Base-by-base conservation (phyloP, 2,888 invertebrate genomes). In the Acanthoscelides obtectus region DNA sequence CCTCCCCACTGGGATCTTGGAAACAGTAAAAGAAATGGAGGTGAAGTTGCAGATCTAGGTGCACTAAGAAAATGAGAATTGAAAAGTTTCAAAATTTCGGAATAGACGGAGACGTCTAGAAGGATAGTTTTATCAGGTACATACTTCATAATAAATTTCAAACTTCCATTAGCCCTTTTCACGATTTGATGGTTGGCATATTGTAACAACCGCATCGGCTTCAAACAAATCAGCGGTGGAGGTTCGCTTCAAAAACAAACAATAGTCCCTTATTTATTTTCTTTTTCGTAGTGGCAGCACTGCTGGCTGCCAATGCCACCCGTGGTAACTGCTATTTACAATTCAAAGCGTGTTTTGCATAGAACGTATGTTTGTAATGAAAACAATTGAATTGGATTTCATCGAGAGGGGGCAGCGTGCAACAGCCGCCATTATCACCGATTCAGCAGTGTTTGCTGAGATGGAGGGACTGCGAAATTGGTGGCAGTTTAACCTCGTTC, bases 281-380 rank as follows among this genome's bases (percentile, higher is more conserved):
- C 71, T 70, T 71, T 68, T 70, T 70, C 68, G 70, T 71, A 68
- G 70, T 22, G 67, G 67, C 64, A 72, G 70, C 72, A 69, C 72
- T 45, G 45, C 45, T 17, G 45, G 45, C 45, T 17, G 45, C 45
- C 45, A 45, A 45, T 45, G 17, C 45, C 45, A 45, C 45, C 45
- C 45, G 45, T 45, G 45, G 45, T 45, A 45, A 45, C 45, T 17
- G 45, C 45, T 70, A 73, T 72, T 75, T 72, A 75, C 70, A 73
- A 75, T 75, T 75, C 75, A 73, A 72, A 74, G 70, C 73, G 69
- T 75, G 73, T 73, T 73, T 75, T 71, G 71, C 71, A 72, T 73
- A 64, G 73, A 72, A 67, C 73, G 72, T 72, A 75, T 74, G 75
- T 72, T 75, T 72, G 68, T 70, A 74, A 74, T 71, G 75, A 75